A percentile compares a stretch with the other conserved stretches of the same genome.
Conservation (phyloP, 2,797 vertebrate species). For the Lacerta agilis region DNA sequence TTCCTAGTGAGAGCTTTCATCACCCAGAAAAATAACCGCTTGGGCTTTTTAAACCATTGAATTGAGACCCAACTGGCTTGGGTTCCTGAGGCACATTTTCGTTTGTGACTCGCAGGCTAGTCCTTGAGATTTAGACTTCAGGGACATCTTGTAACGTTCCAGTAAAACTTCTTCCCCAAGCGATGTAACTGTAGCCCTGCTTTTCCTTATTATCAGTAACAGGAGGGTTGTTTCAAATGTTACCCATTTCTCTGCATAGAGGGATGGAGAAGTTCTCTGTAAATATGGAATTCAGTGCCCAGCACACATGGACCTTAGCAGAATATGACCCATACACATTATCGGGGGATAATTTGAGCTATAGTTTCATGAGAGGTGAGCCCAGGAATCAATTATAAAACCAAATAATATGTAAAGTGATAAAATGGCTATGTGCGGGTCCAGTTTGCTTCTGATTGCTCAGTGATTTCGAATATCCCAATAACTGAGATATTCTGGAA, state of each 20-base stretch:
- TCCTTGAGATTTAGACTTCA: not conserved
- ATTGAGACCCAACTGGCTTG: not conserved
- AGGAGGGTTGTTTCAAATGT: not conserved
- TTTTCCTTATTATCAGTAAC: not conserved
- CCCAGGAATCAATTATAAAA: not conserved
- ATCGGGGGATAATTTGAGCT: not conserved
- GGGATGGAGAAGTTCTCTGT: no score
- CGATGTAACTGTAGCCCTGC: not conserved
- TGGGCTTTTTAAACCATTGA: not conserved
- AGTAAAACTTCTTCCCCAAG: not conserved
- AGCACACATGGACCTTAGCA: no score
- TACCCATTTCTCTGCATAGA: not conserved
- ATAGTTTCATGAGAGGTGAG: not conserved
- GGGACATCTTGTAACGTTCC: not conserved
- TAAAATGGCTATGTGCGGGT: not conserved
- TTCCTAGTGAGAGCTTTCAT: accelerated
- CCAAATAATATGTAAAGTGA: not conserved
- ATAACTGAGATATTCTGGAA: no score
- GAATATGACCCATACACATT: not conserved
- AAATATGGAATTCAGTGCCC: not conserved
- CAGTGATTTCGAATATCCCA: no score
- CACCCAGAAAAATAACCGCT: not conserved
- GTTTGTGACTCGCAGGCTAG: not conserved
- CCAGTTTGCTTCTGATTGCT: not conserved
- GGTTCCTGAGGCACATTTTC: not conserved